A percentile compares a stretch with the other conserved stretches of the same genome.
Conservation (phyloP, 2,113 vertebrate genomes). For the Forbesichthys papilliferus region DNA sequence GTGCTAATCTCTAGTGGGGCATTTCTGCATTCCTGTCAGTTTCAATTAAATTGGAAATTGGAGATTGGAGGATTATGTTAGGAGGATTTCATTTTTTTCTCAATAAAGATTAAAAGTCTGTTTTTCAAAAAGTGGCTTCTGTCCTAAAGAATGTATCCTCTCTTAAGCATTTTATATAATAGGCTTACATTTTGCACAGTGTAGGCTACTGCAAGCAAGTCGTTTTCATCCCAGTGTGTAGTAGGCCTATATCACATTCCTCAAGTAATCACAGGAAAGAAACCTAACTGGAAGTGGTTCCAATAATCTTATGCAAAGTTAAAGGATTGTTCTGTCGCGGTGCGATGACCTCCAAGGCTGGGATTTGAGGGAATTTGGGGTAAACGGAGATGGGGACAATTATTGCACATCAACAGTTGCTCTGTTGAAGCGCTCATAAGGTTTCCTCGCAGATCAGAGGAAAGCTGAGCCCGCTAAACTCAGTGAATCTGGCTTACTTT, state of each 20-base stretch:
- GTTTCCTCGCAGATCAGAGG: conserved; percentile 22
- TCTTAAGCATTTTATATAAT: conserved; percentile 36
- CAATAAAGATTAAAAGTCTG: conserved; percentile 20
- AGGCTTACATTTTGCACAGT: conserved; percentile 17
- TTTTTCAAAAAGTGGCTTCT: conserved; percentile 24
- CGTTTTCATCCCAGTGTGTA: too few species aligned
- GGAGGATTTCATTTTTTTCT: conserved; percentile 5
- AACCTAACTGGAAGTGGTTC: not conserved
- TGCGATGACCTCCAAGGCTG: conserved; percentile 14
- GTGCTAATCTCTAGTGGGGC: not conserved
- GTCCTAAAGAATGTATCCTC: conserved; percentile 22
- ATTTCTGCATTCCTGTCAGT: not conserved
- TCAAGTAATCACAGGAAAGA: not conserved
- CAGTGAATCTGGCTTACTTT: conserved; percentile 25
- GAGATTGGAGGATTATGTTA: not conserved
- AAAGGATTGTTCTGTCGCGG: conserved; percentile 23
- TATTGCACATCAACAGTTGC: conserved; percentile 22
- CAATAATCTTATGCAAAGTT: conserved; percentile 3
- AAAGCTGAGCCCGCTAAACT: not conserved
- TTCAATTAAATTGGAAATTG: conserved; percentile 13
- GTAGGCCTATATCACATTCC: conserved; percentile 10
- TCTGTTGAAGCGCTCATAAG: conserved; percentile 27
- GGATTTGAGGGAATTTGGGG: conserved; percentile 34
- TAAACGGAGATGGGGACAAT: conserved; percentile 18
- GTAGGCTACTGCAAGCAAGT: not conserved